A percentile compares a stretch with the other conserved stretches of the same genome.
These are phyloP conservation scores for chimpanzee (Pan troglodytes) DNA, from an alignment of 2,113 vertebrate genomes.

Conservation along the genomic window DNA sequence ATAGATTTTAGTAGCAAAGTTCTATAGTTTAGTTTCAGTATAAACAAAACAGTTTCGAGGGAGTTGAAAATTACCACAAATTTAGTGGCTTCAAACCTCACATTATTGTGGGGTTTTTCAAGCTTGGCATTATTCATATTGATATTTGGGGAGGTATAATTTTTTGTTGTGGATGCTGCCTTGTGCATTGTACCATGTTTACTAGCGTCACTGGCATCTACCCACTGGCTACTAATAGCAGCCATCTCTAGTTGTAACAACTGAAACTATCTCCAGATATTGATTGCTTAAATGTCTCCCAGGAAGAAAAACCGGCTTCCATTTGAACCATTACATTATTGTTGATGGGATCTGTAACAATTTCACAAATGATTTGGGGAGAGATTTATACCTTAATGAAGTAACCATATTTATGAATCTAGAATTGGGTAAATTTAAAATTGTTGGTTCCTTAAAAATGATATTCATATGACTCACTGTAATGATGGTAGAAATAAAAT, in stretches of 20 bases:
- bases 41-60: background rate
- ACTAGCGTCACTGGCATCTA: background rate
- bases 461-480: background rate
- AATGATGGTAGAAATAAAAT: background rate
- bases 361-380: background rate
- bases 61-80: background rate
- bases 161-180: background rate
- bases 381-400: background rate
- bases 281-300: background rate
- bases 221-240: background rate
- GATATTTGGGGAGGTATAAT: background rate
- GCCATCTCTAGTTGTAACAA: background rate
- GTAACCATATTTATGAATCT: slow-evolving; percentile 1
- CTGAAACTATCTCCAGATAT: background rate
- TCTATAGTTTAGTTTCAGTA: slow-evolving; percentile 36
- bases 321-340: background rate
- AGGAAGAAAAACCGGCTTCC: background rate
- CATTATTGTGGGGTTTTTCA: background rate
- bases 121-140: background rate
- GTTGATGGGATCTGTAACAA: background rate
- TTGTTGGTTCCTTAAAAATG: background rate
- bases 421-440: background rate
- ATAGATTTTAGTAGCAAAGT: slow-evolving; percentile 39
- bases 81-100: background rate
- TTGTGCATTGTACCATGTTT: background rate